Percentiles rank a stretch among this genome's conserved stretches.
Conservation (phyloP, 2,113 vertebrate species). For the Tursiops truncatus region DNA sequence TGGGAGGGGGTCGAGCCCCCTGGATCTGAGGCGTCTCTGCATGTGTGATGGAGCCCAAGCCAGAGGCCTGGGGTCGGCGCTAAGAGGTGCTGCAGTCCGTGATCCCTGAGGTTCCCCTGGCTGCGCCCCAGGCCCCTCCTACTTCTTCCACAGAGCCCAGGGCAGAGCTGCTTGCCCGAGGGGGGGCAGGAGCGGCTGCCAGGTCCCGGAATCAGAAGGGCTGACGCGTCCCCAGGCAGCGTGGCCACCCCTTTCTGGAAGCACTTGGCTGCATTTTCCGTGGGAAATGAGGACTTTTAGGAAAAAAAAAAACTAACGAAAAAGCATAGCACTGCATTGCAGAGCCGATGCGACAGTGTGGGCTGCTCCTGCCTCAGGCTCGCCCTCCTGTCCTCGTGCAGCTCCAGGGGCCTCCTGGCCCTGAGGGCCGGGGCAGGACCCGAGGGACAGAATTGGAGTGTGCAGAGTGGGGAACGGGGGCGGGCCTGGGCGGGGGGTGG, state of each 20-base stretch:
- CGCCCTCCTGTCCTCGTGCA: fast-evolving
- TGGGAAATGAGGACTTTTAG: slow-evolving; percentile 62
- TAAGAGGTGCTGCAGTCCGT: background rate
- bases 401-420: background rate
- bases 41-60: background rate
- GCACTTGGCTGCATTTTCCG: slow-evolving; percentile 36
- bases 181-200: fast-evolving
- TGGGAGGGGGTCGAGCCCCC: background rate
- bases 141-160: background rate
- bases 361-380: background rate
- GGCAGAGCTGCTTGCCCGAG: background rate
- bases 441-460: background rate
- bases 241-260: background rate
- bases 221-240: background rate
- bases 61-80: background rate
- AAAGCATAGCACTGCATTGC: slow-evolving; percentile 80
- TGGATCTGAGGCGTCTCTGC: background rate
- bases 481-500: background rate
- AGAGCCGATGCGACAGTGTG: slow-evolving; percentile 55
- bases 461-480: no score
- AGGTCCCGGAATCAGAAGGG: no score
- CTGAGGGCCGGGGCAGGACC: background rate
- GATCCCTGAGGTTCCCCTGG: background rate
- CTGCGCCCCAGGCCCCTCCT: background rate
- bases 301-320: background rate